These are phyloP conservation scores for Merluccius polli DNA, from an alignment of 2,797 vertebrate genomes.

Conservation along the genomic window DNA sequence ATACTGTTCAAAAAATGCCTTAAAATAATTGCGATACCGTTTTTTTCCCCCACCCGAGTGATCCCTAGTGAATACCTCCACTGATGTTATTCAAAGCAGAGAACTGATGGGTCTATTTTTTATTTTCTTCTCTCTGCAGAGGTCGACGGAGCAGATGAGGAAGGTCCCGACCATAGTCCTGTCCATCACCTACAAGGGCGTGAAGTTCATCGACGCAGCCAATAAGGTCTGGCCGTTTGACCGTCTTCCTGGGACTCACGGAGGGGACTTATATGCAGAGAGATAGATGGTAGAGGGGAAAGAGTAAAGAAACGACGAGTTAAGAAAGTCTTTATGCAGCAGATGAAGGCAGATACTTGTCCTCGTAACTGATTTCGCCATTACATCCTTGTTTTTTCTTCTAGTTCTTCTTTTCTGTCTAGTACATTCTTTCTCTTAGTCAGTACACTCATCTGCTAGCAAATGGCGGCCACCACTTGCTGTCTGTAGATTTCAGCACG, in stretches of 20 bases:
- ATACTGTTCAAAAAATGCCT: too few relatives aligned
- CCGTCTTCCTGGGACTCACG: background rate
- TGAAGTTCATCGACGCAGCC: constrained; percentile 97
- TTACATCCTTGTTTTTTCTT: background rate
- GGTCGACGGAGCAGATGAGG: constrained; percentile 96
- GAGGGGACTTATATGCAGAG: background rate
- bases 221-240: constrained; percentile 80
- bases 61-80: background rate
- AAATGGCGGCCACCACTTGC: background rate
- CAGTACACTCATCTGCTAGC: background rate
- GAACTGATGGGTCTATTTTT: background rate
- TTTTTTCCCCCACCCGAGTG: too few relatives aligned
- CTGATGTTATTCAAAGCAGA: background rate
- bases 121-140: constrained; percentile 64
- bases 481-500: background rate
- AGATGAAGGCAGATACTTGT: background rate
- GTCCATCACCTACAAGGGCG: constrained; percentile 96
- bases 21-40: too few relatives aligned
- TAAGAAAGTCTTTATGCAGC: too few relatives aligned
- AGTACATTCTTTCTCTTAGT: background rate
- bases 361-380: background rate
- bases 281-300: background rate
- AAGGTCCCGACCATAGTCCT: constrained; percentile 91
- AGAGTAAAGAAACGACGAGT: too few relatives aligned
- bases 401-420: too few relatives aligned